Conservation (phyloP, 2,113 vertebrate species). For the Chaetodon auriga region DNA sequence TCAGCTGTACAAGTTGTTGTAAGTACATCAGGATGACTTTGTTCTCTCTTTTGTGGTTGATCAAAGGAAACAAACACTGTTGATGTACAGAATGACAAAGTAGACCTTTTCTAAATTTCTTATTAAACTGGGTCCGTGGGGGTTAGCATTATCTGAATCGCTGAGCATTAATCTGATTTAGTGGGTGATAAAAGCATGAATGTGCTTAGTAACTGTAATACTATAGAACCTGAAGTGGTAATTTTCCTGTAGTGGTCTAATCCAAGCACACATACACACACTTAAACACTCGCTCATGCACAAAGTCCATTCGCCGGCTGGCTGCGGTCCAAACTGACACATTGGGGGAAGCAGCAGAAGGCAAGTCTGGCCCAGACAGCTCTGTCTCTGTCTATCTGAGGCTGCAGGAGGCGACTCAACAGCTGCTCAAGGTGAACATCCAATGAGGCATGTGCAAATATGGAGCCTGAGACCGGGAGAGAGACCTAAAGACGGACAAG, state of each 20-base stretch:
- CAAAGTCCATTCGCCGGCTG: constrained; percentile 33
- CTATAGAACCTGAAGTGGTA: constrained; percentile 12
- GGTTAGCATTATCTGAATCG: not conserved
- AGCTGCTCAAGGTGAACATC: constrained; percentile 71
- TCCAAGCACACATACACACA: constrained; percentile 1
- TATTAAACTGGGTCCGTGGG: not conserved
- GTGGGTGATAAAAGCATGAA: constrained; percentile 41
- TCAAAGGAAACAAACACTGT: not conserved
- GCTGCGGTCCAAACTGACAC: constrained; percentile 58
- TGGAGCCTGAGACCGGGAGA: constrained; percentile 7
- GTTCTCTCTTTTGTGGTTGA: not conserved
- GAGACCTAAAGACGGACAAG: constrained; percentile 40
- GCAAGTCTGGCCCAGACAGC: constrained; percentile 48
- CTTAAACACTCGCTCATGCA: constrained; percentile 37
- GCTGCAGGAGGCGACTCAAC: constrained; percentile 59
- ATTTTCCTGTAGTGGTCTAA: constrained; percentile 26
- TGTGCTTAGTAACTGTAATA: constrained; percentile 23
- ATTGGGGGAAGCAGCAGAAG: constrained; percentile 55
- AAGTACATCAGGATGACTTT: not conserved
- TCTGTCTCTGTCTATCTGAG: constrained; percentile 61
- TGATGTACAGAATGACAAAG: not conserved
- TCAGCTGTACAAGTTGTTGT: not conserved
- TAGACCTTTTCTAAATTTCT: not conserved
- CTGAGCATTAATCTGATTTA: constrained; percentile 15
- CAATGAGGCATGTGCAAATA: constrained; percentile 58